Base-by-base conservation (phyloP, 1,140 invertebrate species). In the Globodera rostochiensis region DNA sequence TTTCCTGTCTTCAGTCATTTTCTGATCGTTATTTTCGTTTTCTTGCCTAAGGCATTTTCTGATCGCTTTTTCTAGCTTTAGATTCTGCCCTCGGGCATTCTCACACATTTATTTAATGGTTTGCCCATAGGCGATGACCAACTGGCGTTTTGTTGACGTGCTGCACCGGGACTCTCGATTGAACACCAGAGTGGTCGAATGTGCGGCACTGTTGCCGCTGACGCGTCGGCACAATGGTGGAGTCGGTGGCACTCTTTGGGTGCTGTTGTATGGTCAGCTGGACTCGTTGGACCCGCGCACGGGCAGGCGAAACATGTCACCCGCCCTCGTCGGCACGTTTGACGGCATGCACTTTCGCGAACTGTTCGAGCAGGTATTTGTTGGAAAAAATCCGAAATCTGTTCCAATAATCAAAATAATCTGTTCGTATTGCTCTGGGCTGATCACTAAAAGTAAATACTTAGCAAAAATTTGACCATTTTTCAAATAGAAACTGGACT, bases 111-210 rank as follows among this genome's bases (percentile, higher is more conserved):
- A 36, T 36, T 36, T 36, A 3, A 36, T 36, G 36, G 1, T 36
- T 36, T 36, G 36, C 36, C 36, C 36, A 25, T 60, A 60, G 57
- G 57, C 57, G 19, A 60, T 60, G 57, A 19, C 15, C 45, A 66
- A 74, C 6, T 81, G 80, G 80, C n/a, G 67, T 21, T 81, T 81
- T 73, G 11, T 77, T n/a, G 53, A 70, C 64, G 64, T 81, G 50
- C n/a, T 81, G 25, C 49, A 60, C 47, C 13, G 64, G 5, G 80
- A 81, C 71, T 64, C 73, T 49, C 80, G 80, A 15, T 11, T 75
- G 21, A 73, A 76, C 7, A 81, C 74, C 60, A 81, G 71, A 11
- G 80, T 81, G 13, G 73, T 74, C 57, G 80, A 81, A 50, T 81
- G 80, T 53, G 46, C 50, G 46, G 80, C 74, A 74, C 53, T 60